Conservation (phyloP, 2,797 vertebrate species). For the Chloroceryle amazona region DNA sequence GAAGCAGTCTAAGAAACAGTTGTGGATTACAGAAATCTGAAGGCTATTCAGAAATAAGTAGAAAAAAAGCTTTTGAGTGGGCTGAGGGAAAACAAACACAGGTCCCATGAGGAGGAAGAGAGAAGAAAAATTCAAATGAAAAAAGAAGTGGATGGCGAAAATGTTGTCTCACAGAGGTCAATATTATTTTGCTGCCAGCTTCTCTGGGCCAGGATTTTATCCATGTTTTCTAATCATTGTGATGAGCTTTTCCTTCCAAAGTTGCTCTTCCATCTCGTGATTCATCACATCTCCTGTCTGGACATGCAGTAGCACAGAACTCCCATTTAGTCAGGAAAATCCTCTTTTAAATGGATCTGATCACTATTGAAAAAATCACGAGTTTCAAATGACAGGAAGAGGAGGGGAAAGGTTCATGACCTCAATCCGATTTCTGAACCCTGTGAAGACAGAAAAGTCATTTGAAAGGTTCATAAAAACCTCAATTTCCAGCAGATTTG, state of each 20-base stretch:
- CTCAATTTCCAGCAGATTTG: slow-evolving; percentile 37
- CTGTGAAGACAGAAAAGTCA: neutral
- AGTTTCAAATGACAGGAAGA: slow-evolving; percentile 35
- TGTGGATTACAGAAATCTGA: slow-evolving; percentile 45
- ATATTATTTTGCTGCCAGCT: neutral
- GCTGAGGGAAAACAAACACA: slow-evolving; percentile 48
- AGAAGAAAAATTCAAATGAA: neutral
- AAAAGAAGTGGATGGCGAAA: neutral
- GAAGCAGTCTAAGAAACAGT: slow-evolving; percentile 29
- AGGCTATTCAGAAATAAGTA: slow-evolving; percentile 4
- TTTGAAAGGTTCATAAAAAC: slow-evolving; percentile 19
- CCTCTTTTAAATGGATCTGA: slow-evolving; percentile 36
- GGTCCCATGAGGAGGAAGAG: slow-evolving; percentile 14
- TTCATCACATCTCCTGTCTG: slow-evolving; percentile 26
- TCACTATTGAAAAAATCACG: neutral
- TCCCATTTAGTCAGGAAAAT: slow-evolving; percentile 37
- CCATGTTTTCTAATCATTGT: neutral
- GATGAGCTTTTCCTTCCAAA: neutral
- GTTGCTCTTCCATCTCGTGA: neutral
- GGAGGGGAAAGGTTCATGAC: slow-evolving; percentile 32
- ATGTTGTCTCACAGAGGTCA: neutral
- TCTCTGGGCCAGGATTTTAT: neutral
- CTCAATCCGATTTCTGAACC: slow-evolving; percentile 3
- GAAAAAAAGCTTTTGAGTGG: neutral
- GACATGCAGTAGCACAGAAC: slow-evolving; percentile 38